These are phyloP conservation scores for Melanophora roralis DNA, from an alignment of 2,888 invertebrate genomes.

Conservation along the genomic window DNA sequence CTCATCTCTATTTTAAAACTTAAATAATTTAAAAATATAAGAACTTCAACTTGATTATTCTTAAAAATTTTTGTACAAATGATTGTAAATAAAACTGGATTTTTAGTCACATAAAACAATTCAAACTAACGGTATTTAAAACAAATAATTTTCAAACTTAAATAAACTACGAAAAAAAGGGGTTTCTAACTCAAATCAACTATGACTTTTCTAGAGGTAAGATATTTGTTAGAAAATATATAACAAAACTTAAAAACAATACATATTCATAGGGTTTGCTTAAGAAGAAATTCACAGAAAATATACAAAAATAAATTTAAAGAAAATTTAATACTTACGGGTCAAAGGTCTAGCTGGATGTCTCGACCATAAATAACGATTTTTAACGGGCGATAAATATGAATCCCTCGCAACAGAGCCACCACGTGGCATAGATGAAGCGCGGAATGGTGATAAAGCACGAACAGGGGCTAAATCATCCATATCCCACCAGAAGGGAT, in stretches of 20 bases:
- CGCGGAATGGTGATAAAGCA: constrained; percentile 72
- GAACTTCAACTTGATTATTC: too few species aligned
- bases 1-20: too few species aligned
- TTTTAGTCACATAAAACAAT: background rate
- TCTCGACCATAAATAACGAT: constrained; percentile 93
- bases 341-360: constrained; percentile 91
- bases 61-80: background rate
- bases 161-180: background rate
- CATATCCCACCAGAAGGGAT: constrained; percentile 94
- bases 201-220: background rate
- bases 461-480: constrained; percentile 88
- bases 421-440: constrained; percentile 58
- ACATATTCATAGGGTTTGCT: too few species aligned
- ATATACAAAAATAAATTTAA: background rate
- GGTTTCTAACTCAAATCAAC: background rate
- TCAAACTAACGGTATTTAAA: background rate
- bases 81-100: background rate
- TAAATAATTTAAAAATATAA: too few species aligned
- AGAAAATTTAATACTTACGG: constrained; percentile 83
- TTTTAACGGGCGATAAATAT: constrained; percentile 93
- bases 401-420: constrained; percentile 84
- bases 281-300: background rate
- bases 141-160: background rate
- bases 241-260: too few species aligned
- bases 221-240: background rate